A percentile compares a stretch with the other conserved stretches of the same genome.
These are phyloP conservation scores for Pilophorus perplexus DNA, from an alignment of 2,888 invertebrate species.

Conservation along the genomic window DNA sequence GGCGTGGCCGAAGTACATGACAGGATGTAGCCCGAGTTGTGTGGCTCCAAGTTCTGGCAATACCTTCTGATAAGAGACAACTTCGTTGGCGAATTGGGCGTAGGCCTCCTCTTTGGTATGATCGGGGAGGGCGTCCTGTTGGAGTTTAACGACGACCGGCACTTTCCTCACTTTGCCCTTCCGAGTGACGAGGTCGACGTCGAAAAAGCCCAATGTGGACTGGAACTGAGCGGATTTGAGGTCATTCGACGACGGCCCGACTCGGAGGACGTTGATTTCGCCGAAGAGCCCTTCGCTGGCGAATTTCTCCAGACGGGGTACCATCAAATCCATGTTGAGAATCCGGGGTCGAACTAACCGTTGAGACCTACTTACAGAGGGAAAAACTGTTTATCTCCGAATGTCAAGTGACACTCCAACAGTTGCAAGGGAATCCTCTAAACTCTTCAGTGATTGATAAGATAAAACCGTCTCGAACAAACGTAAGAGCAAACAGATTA, in stretches of 20 bases:
- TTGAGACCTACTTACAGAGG: no score
- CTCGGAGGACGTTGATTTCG: neutral
- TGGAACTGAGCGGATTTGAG: conserved; percentile 41
- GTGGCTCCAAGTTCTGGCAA: conserved; percentile 44
- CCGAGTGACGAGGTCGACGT: neutral
- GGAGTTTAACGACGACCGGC: conserved; percentile 42
- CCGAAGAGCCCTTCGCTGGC: neutral
- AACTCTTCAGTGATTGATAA: no score
- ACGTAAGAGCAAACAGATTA: no score
- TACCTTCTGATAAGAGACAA: conserved; percentile 45
- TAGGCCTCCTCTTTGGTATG: conserved; percentile 11
- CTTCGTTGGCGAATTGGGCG: conserved; percentile 46
- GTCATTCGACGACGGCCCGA: neutral
- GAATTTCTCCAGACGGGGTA: neutral
- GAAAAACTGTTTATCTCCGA: no score
- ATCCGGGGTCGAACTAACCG: no score
- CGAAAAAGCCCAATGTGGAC: conserved; percentile 43
- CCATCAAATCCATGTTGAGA: neutral
- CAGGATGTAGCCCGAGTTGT: conserved; percentile 42
- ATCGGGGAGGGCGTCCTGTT: neutral
- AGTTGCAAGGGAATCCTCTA: no score
- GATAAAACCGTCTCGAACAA: no score
- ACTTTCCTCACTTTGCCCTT: neutral
- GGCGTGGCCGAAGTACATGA: conserved; percentile 41
- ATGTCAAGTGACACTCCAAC: no score